phyloP scores from a whole-genome alignment of 2,113 vertebrate species.

The Hyaena hyaena region DNA sequence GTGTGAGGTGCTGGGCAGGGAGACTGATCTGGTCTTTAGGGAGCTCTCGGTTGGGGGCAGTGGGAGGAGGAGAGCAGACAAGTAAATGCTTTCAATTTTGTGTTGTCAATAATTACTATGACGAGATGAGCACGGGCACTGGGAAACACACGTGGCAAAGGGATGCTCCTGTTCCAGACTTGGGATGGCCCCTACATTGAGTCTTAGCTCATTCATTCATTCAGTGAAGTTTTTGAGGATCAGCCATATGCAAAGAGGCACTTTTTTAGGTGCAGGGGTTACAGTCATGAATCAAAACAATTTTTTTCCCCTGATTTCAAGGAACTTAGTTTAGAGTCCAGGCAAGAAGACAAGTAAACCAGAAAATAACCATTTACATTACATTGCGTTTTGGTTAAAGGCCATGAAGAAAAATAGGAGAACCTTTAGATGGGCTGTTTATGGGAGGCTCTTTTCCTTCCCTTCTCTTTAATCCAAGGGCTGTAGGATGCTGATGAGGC shows the following conservation, averaged over 20 bases:
- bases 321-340: not conserved
- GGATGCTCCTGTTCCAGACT: not conserved
- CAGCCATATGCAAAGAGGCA: not conserved
- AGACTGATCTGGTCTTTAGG: not conserved
- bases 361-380: not conserved
- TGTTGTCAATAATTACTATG: not conserved
- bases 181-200: not conserved
- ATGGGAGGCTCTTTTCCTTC: not conserved
- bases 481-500: not conserved
- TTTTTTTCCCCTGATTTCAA: not conserved
- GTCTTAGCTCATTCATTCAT: not conserved
- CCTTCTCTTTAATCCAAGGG: not conserved
- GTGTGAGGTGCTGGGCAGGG: fast-evolving
- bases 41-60: not conserved
- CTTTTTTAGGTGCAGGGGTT: not conserved
- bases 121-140: not conserved
- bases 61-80: not conserved
- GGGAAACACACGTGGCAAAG: not conserved
- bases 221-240: not conserved
- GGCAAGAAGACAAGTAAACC: not conserved
- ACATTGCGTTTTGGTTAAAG: not conserved
- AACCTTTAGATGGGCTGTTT: not conserved
- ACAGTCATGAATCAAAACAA: not conserved
- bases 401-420: not conserved
- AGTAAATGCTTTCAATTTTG: not conserved